A percentile compares a stretch with the other conserved stretches of the same genome.
Conservation (phyloP, 35 echinoderm and acorn worm species). For the Hemicentrotus pulcherrimus region DNA sequence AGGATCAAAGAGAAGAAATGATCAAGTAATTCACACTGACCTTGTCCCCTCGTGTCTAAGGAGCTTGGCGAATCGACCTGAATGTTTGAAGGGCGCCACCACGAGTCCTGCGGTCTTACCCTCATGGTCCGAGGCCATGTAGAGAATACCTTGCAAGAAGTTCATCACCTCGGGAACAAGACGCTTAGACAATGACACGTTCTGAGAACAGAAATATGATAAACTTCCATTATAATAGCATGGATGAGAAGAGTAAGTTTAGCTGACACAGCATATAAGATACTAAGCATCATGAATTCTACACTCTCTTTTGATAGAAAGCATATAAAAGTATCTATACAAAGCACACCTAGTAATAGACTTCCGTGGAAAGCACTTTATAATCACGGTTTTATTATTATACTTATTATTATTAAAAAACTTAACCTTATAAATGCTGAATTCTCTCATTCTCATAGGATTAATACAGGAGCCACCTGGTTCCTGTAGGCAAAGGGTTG, state of each 20-base stretch:
- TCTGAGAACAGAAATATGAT: slow-evolving; percentile 54
- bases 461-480: no score
- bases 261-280: background rate
- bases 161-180: slow-evolving; percentile 91
- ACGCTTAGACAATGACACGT: slow-evolving; percentile 78
- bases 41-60: background rate
- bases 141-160: slow-evolving; percentile 80
- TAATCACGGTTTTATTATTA: no score
- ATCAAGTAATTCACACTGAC: slow-evolving; percentile 12
- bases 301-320: no score
- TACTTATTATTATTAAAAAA: no score
- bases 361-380: no score
- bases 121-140: slow-evolving; percentile 70
- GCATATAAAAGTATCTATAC: no score
- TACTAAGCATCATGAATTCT: background rate
- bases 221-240: background rate
- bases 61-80: background rate
- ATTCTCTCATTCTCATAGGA: no score
- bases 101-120: slow-evolving; percentile 5
- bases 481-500: no score
- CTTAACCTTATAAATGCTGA: no score
- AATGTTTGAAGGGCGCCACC: slow-evolving; percentile 75
- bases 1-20: background rate
- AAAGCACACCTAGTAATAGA: no score
- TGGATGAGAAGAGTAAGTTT: background rate